Percentiles rank a stretch among this genome's conserved stretches.
Evolutionary conservation across 2,113 vertebrate species (phyloP).

Genomic region (Rhinogobius similis): DNA sequence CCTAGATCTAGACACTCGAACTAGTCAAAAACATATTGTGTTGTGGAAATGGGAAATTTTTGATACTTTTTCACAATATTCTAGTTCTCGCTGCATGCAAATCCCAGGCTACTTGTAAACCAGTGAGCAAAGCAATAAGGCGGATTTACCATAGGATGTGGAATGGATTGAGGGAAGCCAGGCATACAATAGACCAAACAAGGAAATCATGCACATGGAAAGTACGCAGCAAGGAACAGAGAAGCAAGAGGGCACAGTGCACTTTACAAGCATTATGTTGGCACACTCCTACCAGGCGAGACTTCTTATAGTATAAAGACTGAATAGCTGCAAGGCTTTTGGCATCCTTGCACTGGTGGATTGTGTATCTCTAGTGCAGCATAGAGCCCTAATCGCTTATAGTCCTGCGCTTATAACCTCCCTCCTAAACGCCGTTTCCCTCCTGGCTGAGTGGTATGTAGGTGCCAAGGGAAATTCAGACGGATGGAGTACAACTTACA

Average conservation of each 20-base stretch:
- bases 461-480: constrained; percentile 67
- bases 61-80: too few relatives aligned
- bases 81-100: too few relatives aligned
- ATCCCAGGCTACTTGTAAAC: too few relatives aligned
- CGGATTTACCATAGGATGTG: background rate
- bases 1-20: too few relatives aligned
- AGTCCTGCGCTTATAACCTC: constrained; percentile 52
- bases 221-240: background rate
- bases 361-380: constrained; percentile 56
- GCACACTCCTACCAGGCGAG: constrained; percentile 25
- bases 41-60: too few relatives aligned
- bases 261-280: constrained; percentile 55
- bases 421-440: constrained; percentile 48
- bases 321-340: constrained; percentile 51
- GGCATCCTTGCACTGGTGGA: constrained; percentile 50
- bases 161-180: background rate
- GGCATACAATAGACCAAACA: constrained; percentile 20
- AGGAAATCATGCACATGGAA: constrained; percentile 11
- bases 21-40: too few relatives aligned
- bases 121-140: background rate
- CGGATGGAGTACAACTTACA: constrained; percentile 27
- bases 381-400: constrained; percentile 62
- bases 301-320: constrained; percentile 20
- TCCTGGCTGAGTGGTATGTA: constrained; percentile 54
- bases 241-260: constrained; percentile 23